These are phyloP conservation scores for Hemibagrus guttatus DNA, from an alignment of 2,797 vertebrate genomes.

Conservation along the genomic window DNA sequence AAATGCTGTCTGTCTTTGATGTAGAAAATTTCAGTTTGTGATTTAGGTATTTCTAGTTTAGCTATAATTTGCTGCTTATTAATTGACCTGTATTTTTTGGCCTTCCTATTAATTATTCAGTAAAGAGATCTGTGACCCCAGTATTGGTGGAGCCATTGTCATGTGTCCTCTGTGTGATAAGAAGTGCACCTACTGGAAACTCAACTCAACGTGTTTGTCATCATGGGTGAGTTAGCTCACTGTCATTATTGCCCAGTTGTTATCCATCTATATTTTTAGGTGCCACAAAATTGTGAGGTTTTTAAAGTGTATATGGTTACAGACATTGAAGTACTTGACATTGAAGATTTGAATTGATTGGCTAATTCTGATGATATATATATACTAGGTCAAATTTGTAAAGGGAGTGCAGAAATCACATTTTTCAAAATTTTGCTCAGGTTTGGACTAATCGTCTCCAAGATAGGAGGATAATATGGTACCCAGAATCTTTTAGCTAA, in stretches of 20 bases:
- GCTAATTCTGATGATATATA: not conserved
- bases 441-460: too few species aligned
- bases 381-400: not conserved
- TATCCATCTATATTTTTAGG: not conserved
- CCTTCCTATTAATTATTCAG: constrained; percentile 63
- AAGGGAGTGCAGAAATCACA: not conserved
- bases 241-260: too few species aligned
- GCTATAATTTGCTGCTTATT: not conserved
- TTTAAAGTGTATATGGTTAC: not conserved
- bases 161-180: constrained; percentile 96
- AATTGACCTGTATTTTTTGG: not conserved
- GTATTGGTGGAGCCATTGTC: constrained; percentile 86
- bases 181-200: constrained; percentile 89
- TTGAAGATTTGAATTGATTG: not conserved
- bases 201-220: constrained; percentile 88
- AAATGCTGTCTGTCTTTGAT: not conserved
- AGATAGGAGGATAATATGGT: too few species aligned
- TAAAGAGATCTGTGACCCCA: constrained; percentile 85
- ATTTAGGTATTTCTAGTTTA: not conserved
- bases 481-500: not conserved
- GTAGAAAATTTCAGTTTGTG: not conserved
- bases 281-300: not conserved
- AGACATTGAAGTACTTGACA: not conserved
- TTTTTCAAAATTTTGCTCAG: not conserved
- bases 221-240: constrained; percentile 79